These are phyloP conservation scores for Sylvia atricapilla DNA, from an alignment of 2,113 vertebrate species.

Conservation along the genomic window DNA sequence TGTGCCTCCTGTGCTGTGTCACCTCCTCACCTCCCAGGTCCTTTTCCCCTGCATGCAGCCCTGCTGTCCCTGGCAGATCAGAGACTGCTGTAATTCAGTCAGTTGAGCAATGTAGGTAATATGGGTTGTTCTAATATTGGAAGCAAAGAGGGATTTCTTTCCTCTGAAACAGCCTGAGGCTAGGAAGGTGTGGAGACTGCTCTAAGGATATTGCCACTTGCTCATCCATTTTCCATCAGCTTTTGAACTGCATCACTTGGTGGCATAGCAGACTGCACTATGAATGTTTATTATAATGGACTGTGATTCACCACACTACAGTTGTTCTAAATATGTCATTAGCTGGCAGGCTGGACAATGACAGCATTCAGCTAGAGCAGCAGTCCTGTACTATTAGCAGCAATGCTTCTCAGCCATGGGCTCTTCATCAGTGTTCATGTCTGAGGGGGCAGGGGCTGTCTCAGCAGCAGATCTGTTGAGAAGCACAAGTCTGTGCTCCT, in stretches of 20 bases:
- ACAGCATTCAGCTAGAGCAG: not conserved
- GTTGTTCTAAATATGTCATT: not conserved
- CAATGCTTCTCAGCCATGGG: not conserved
- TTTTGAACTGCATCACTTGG: not conserved
- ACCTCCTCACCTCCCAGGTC: not conserved
- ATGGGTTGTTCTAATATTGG: too few species aligned
- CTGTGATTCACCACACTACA: not conserved
- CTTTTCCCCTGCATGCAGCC: not conserved
- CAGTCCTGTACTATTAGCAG: not conserved
- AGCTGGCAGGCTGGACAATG: not conserved
- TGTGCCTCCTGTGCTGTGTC: not conserved
- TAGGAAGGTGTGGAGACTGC: not conserved
- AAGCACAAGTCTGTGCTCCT: not conserved
- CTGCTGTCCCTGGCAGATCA: not conserved
- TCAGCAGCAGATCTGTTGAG: not conserved
- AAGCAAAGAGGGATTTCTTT: not conserved
- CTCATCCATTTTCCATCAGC: not conserved
- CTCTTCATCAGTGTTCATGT: not conserved
- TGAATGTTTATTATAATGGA: not conserved
- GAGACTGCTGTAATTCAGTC: not conserved
- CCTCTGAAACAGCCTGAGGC: not conserved
- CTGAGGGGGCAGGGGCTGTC: not conserved
- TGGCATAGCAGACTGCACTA: not conserved
- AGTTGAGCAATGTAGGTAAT: not conserved
- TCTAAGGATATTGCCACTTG: not conserved